Evolutionary conservation across 1,140 invertebrate species (phyloP), one percentile per base, ranked within the genome.

Genomic region (Psix sp.): DNA sequence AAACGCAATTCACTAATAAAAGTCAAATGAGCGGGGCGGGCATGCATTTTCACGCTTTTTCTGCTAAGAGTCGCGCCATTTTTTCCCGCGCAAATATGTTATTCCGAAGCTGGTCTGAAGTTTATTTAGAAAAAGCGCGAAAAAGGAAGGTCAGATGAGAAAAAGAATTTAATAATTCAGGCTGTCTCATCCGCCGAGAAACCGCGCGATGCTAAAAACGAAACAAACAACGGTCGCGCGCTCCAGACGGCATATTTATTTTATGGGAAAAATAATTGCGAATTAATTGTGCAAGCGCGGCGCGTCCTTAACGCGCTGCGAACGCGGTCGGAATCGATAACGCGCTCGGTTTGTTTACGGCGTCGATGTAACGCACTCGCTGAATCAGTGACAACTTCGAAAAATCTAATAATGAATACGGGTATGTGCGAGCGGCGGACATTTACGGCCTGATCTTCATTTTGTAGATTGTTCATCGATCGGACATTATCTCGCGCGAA

Each of bases 391-490:
- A n/a, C n/a, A n/a, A n/a, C n/a, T n/a, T n/a, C n/a, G n/a, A n/a
- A n/a, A n/a, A n/a, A n/a, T n/a, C n/a, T n/a, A n/a, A n/a, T n/a
- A n/a, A n/a, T n/a, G n/a, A n/a, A n/a, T n/a, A n/a, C n/a, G n/a
- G n/a, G n/a, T n/a, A n/a, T n/a, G n/a, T n/a, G n/a, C n/a, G n/a
- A n/a, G n/a, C n/a, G n/a, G n/a, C n/a, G 21, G 21, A 24, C 21
- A 9, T 9, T 24, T 24, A 9, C 21, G 4, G 21, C 4, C 21
- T 9, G 4, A 33, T 33, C n/a, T 20, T 42, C 48, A 1, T 13
- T 21, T 52, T 42, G 10, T 13, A 57, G 46, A 73, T 60, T 60
- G 33, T 73, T 65, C 52, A 73, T 73, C 60, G 60, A 73, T 73
- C 52, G n/a, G n/a, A n/a, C n/a, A n/a, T n/a, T n/a, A n/a, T n/a